Base-by-base conservation (phyloP, 2,888 invertebrate genomes). In the Cacoxenus indagator region DNA sequence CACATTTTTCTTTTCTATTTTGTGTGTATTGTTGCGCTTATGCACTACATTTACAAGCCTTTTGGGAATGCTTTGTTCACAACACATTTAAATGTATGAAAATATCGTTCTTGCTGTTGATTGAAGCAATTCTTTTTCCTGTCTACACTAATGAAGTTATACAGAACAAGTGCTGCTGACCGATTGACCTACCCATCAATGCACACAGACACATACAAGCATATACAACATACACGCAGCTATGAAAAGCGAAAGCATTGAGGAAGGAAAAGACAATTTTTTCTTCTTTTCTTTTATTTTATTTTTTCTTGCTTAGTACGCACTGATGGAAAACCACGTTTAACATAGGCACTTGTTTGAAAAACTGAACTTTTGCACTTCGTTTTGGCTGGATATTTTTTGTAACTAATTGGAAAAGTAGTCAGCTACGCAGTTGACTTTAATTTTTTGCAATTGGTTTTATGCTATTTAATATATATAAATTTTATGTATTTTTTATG, bases 151-250 rank as follows among this genome's bases (percentile, higher is more conserved):
- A 14, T 61, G 6, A 43, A 37, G 4, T 17, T 55, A 27, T 17
- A 61, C 59, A 61, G 17, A 51, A 51, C 51, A 51, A 11, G 14
- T 22, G 37, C 59, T 65, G 72, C 81, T 82, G 81, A 82, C 81
- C 80, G 76, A 82, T 82, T 82, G 80, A 81, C 80, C 82, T 51
- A 51, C 51, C 51, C 51, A 51, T 17, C 51, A 22, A 51, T 9
- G 75, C 78, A 68, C 64, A 67, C 61, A 66, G 55, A 65, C 51
- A 65, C 51, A 76, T 54, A 54, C 62, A 68, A 51, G 68, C 67
- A 59, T 61, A 65, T 67, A 72, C 48, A n/a, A 51, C 51, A 51
- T 8, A 22, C 51, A 51, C 22, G 17, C 51, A 55, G 3, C 3
- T 22, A 37, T 67, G 74, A 79, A 79, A 74, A 76, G 71, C 70